These are phyloP conservation scores for Drosophila bocki DNA, from an alignment of 1,140 invertebrate species.

Conservation along the genomic window DNA sequence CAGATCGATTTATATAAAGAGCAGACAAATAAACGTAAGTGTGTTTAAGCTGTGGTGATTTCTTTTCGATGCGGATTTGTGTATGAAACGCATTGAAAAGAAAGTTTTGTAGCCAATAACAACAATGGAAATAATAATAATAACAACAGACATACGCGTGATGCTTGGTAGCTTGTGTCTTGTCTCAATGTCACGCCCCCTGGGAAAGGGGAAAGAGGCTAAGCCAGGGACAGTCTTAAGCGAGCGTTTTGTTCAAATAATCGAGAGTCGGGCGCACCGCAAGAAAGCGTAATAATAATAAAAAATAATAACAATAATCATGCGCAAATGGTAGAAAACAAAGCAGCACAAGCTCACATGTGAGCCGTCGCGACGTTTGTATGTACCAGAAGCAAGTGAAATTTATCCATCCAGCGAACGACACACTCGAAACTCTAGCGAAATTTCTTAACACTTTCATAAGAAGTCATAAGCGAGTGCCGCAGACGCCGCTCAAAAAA, in stretches of 20 bases:
- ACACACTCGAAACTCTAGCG: conserved; percentile 52
- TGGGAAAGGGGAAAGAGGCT: background rate
- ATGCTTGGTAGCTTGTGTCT: conserved; percentile 50
- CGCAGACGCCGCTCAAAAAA: conserved; percentile 1
- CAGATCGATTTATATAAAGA: conserved; percentile 21
- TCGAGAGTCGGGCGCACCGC: conserved; percentile 32
- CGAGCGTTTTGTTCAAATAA: conserved; percentile 58
- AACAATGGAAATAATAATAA: conserved; percentile 26
- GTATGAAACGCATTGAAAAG: conserved; percentile 61
- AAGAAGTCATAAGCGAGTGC: conserved; percentile 62
- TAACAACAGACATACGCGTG: conserved; percentile 33
- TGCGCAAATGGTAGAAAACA: conserved; percentile 72
- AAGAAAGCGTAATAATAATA: conserved; percentile 75
- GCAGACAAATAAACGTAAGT: conserved; percentile 1
- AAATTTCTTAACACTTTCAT: conserved; percentile 80
- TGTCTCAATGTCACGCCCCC: conserved; percentile 73
- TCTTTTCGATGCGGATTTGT: conserved; percentile 68
- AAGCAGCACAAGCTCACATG: conserved; percentile 18
- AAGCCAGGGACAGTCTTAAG: conserved; percentile 19
- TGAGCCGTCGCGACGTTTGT: conserved; percentile 2
- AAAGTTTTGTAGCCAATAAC: conserved; percentile 58
- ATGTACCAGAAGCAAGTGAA: conserved; percentile 64
- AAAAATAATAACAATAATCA: conserved; percentile 60
- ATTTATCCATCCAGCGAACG: conserved; percentile 54
- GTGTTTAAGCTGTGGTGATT: conserved; percentile 50